Evolutionary conservation across 2,797 vertebrate species (phyloP), one percentile per base, ranked within the genome.

Genomic region (Sebastes melanostomus): DNA sequence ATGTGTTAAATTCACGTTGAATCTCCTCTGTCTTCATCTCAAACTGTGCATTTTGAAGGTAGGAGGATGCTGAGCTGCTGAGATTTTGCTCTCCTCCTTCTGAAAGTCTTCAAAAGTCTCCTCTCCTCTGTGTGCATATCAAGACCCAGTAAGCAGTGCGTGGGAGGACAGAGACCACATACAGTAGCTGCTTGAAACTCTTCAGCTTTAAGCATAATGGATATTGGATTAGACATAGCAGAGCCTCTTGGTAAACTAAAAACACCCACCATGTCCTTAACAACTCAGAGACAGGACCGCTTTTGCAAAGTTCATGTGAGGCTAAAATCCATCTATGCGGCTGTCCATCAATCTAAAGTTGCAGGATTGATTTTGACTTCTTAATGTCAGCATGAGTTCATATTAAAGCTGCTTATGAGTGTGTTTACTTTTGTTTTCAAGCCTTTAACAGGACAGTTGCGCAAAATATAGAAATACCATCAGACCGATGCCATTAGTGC

Each of bases 211-310:
- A 69, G 59, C 38, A 66, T 76, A 75, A 80, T 78, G 72, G 77
- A 88, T 77, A 86, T 84, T 72, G 76, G 78, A 91, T 88, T 77
- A 78, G 46, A 27, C 80, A 65, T 69, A 71, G 66, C 72, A 68
- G 71, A 63, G 63, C 59, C 56, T 66, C 71, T 82, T 61, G 68
- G 46, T 50, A 22, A 86, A 73, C 54, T 59, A 18, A 69, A 75
- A 75, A 73, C 69, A 74, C 71, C 78, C 75, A 83, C 72, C 22
- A n/a, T 16, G 32, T 62, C 77, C 50, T 62, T 8, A 24, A 52
- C 56, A 58, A 27, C 36, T 46, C 46, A 14, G 22, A 59, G 46
- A 62, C 38, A 20, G 5, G 22, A 8, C 63, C 32, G 8, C 55
- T 75, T 60, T 29, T 73, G 29, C 55, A 32, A 38, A 74, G 67